phyloP scores from a whole-genome alignment of 2,113 vertebrate species.

The Nipponia nippon region DNA sequence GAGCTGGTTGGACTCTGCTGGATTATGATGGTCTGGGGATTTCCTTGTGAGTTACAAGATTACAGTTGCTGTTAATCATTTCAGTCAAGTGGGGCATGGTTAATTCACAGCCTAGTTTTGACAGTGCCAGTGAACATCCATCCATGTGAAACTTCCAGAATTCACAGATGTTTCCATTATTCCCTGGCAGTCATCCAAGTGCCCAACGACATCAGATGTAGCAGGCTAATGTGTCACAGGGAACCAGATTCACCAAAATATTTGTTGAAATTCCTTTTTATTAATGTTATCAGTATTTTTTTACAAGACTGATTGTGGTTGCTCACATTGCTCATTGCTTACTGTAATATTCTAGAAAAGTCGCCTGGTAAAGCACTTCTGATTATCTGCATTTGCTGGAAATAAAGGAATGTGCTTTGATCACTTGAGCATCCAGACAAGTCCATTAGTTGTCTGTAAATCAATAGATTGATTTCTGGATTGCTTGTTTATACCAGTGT shows the following conservation, averaged over 20 bases:
- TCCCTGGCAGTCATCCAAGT: neutral
- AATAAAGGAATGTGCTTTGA: neutral
- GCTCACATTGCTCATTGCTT: neutral
- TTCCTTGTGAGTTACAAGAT: neutral
- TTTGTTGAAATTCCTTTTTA: neutral
- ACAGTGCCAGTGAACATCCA: neutral
- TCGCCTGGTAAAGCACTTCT: neutral
- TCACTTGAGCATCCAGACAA: neutral
- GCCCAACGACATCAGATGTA: neutral
- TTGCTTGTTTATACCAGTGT: constrained; percentile 19
- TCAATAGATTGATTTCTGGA: constrained; percentile 23
- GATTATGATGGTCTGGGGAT: neutral
- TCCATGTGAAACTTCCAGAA: neutral
- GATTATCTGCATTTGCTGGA: neutral
- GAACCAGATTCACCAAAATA: neutral
- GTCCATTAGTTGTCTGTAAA: constrained; percentile 27
- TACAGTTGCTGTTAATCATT: neutral
- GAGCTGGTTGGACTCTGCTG: neutral
- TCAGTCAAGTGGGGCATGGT: neutral
- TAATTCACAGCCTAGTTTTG: neutral
- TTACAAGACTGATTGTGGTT: neutral
- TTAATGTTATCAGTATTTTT: neutral
- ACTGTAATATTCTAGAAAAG: neutral
- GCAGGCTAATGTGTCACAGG: neutral
- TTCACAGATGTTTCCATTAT: neutral